Base-by-base conservation (phyloP, 2,113 vertebrate genomes). In the Melierax canorus region DNA sequence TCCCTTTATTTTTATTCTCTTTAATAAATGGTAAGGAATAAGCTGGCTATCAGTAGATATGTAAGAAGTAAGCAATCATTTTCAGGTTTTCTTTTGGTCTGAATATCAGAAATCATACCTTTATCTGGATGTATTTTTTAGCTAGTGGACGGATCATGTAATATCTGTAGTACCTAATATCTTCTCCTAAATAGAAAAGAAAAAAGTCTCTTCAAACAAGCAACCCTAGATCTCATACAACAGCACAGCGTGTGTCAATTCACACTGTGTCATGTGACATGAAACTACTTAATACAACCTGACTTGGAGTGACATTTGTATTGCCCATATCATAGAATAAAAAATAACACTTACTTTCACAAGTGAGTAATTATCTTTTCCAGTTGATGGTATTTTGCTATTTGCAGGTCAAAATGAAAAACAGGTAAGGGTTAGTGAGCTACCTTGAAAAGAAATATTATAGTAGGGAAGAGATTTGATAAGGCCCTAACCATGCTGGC, bases 301-400 rank as follows among this genome's bases (percentile, higher is more conserved):
- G 96, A 96, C 94, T 96, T 59, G 86, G 90, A 97, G 94, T 97
- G 97, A 97, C 97, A 96, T 97, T 96, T 97, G 92, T 96, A 95
- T 97, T 97, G 94, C 97, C 92, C 66, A 41, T 87, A 95, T 86
- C 90, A 78, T 73, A 78, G 53, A 94, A 96, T 79, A 94, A 89
- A 94, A 96, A 97, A 92, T 93, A 96, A 96, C 90, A 96, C 96
- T 96, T 96, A 92, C 88, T 96, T 97, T 97, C 97, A 97, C 97
- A 97, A 97, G 97, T 97, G 90, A 97, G 90, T 98, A 97, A 98
- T 98, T 98, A 98, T 97, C 91, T 97, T 92, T 97, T 94, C 95
- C 83, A 87, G 94, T 83, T 97, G 96, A 97, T 96, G 95, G 51
- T 93, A 95, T 98, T 98, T 98, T 97, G 96, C 94, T 98, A 94